Evolutionary conservation across 2,888 invertebrate species (phyloP).

Genomic region (Pseudococcus viburni): DNA sequence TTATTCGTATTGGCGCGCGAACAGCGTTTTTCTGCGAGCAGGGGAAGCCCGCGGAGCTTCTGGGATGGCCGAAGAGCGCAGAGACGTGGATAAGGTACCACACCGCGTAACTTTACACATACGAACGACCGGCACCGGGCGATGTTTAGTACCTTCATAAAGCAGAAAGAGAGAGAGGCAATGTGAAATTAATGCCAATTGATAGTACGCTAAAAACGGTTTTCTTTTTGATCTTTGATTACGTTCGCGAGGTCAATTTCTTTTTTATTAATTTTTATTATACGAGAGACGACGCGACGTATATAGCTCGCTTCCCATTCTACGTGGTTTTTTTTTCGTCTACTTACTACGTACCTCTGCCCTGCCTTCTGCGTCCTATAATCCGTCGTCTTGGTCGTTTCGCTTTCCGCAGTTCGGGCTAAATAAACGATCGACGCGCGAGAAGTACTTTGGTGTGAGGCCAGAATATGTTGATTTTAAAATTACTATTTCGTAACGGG

Average conservation of each 20-base stretch:
- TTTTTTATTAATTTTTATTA: conserved; percentile 48
- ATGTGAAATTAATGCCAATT: conserved; percentile 45
- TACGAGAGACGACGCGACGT: background rate
- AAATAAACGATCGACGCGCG: conserved; percentile 22
- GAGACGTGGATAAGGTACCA: background rate
- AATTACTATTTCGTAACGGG: conserved; percentile 45
- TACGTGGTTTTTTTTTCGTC: no score
- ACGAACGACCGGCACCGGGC: background rate
- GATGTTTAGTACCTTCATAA: background rate
- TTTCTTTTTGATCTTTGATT: conserved; percentile 50
- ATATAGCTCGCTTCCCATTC: background rate
- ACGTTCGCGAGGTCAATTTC: conserved; percentile 47
- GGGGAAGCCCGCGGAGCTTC: background rate
- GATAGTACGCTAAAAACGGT: conserved; percentile 30
- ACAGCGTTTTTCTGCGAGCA: conserved; percentile 1
- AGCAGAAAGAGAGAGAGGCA: background rate
- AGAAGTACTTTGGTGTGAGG: conserved; percentile 51
- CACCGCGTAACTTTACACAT: background rate
- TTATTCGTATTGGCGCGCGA: conserved; percentile 43
- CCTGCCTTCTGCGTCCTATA: background rate
- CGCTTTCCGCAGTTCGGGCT: background rate
- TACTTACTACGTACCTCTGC: no score
- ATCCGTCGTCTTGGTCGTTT: background rate
- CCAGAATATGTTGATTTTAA: conserved; percentile 50
- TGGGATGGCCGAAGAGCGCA: no score